A percentile compares a stretch with the other conserved stretches of the same genome.
Conservation (phyloP, 2,888 invertebrate genomes). For the Exephanes ischioxanthus region DNA sequence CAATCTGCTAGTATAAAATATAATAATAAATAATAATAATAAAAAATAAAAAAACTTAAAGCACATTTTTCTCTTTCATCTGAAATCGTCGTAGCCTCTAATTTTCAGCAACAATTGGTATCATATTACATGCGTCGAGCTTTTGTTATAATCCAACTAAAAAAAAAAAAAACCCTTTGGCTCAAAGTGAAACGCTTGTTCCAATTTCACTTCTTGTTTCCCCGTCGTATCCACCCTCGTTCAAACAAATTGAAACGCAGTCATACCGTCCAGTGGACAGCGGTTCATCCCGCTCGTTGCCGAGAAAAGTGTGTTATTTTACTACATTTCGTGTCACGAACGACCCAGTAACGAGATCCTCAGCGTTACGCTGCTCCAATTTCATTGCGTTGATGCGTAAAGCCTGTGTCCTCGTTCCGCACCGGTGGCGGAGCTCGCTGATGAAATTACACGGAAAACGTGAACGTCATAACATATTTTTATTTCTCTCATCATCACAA, state of each 20-base stretch:
- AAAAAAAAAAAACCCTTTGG: not conserved
- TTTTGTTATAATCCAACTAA: too few relatives aligned
- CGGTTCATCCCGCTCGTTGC: conserved; percentile 12
- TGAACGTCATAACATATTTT: conserved; percentile 14
- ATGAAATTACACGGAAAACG: conserved; percentile 32
- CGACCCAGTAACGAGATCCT: conserved; percentile 34
- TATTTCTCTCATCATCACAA: not conserved
- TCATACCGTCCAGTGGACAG: conserved; percentile 6
- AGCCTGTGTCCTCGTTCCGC: conserved; percentile 3
- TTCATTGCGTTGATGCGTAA: conserved; percentile 18
- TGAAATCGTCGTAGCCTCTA: not conserved
- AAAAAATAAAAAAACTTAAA: too few relatives aligned
- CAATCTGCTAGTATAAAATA: too few relatives aligned
- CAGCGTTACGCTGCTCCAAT: conserved; percentile 36
- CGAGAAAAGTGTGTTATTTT: conserved; percentile 21
- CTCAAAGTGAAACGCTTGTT: not conserved
- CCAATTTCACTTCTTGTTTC: not conserved
- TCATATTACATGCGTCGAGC: too few relatives aligned
- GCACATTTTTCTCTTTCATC: too few relatives aligned
- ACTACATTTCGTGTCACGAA: conserved; percentile 27
- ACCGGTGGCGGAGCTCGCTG: not conserved
- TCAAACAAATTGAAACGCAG: not conserved
- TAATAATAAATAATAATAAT: too few relatives aligned
- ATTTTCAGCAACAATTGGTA: not conserved
- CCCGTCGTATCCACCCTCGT: not conserved